These are phyloP conservation scores for Orthosia cruda DNA, from an alignment of 2,888 invertebrate species.

Conservation along the genomic window DNA sequence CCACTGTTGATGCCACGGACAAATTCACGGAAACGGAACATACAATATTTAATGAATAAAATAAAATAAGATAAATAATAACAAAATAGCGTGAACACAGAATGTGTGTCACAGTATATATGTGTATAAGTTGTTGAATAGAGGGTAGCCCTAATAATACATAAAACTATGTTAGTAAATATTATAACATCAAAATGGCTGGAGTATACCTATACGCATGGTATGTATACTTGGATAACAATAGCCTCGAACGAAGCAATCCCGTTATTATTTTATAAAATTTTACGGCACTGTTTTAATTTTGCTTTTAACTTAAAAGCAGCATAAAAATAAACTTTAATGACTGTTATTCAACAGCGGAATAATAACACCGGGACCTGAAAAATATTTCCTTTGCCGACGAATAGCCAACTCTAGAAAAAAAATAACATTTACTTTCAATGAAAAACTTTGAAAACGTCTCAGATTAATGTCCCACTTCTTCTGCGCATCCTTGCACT, in stretches of 20 bases:
- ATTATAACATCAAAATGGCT: no score
- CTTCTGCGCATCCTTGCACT: conserved; percentile 82
- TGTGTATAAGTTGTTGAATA: no score
- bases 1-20: no score
- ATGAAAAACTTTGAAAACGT: conserved; percentile 75
- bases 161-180: no score
- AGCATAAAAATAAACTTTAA: conserved; percentile 53
- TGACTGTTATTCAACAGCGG: conserved; percentile 36
- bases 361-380: conserved; percentile 27
- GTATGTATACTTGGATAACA: conserved; percentile 1
- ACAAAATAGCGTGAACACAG: no score
- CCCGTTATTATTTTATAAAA: conserved; percentile 4
- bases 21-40: no score
- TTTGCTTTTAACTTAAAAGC: conserved; percentile 35
- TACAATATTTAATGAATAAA: no score
- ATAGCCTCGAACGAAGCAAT: conserved; percentile 6
- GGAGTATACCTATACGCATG: no score
- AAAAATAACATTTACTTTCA: conserved; percentile 62
- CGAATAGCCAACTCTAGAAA: conserved; percentile 42
- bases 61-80: no score
- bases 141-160: no score
- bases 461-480: conserved; percentile 79
- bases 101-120: no score
- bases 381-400: conserved; percentile 46
- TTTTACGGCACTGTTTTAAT: conserved; percentile 36